phyloP scores from a whole-genome alignment of 1,140 invertebrate species.

The Wasmannia auropunctata region DNA sequence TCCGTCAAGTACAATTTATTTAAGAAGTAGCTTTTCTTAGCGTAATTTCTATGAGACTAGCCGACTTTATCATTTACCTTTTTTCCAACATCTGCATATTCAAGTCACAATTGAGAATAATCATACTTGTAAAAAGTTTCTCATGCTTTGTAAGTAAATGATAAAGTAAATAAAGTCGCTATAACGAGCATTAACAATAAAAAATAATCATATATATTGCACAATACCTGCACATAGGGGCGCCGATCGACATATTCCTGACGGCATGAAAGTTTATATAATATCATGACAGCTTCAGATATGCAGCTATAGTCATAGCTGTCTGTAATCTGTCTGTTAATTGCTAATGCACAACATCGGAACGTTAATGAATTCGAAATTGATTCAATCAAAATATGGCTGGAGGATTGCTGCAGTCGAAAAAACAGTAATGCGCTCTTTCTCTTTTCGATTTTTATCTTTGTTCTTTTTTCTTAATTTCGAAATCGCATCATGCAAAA shows the following conservation, averaged over 20 bases:
- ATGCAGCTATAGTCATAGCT: slow-evolving; percentile 16
- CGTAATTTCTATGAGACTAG: not conserved
- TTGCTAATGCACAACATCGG: not conserved
- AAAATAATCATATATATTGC: slow-evolving; percentile 49
- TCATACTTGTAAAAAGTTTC: not conserved
- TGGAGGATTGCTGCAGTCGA: not conserved
- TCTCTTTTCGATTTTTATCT: not conserved
- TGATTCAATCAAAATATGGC: not conserved
- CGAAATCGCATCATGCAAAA: not conserved
- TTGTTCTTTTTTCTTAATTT: not conserved
- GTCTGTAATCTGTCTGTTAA: not conserved
- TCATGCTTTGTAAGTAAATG: slow-evolving; percentile 13
- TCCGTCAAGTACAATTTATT: not conserved
- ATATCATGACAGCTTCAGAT: slow-evolving; percentile 59
- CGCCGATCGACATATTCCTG: slow-evolving; percentile 93
- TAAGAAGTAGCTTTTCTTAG: not conserved
- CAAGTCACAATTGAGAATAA: not conserved
- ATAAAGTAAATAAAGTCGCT: not conserved
- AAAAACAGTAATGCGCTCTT: not conserved
- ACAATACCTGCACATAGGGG: slow-evolving; percentile 92
- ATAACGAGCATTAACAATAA: slow-evolving; percentile 2
- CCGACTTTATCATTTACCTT: slow-evolving; percentile 2
- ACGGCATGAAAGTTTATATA: slow-evolving; percentile 84
- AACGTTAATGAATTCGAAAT: not conserved
- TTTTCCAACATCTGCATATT: not conserved